Conservation (phyloP, 2,888 invertebrate species). For the Deilephila elpenor region DNA sequence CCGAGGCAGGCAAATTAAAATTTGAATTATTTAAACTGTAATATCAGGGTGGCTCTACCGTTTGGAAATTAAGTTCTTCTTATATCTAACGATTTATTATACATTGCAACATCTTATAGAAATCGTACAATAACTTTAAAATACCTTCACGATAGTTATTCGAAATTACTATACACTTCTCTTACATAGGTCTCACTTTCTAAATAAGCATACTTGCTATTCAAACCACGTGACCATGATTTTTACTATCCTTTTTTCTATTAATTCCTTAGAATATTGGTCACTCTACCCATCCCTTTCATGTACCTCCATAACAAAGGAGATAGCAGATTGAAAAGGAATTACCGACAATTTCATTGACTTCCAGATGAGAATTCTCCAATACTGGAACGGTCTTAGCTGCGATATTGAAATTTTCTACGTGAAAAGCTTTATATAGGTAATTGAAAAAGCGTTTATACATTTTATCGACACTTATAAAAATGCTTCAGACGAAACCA, state of each 20-base stretch:
- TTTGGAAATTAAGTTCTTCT: too few species aligned
- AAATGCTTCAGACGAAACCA: too few species aligned
- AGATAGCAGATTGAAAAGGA: conserved; percentile 57
- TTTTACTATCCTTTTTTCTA: conserved; percentile 23
- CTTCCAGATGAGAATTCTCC: conserved; percentile 63
- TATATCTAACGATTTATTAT: too few species aligned
- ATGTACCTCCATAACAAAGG: conserved; percentile 50
- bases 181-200: neutral
- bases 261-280: conserved; percentile 48
- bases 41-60: too few species aligned
- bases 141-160: too few species aligned
- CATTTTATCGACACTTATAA: neutral
- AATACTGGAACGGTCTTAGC: conserved; percentile 54
- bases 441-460: conserved; percentile 41
- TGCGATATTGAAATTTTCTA: conserved; percentile 67
- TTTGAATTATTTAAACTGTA: too few species aligned
- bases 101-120: too few species aligned
- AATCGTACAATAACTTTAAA: too few species aligned
- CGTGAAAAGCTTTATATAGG: conserved; percentile 50
- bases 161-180: too few species aligned
- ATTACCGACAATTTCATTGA: conserved; percentile 75
- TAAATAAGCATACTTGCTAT: neutral
- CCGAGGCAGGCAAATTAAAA: too few species aligned
- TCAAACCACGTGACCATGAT: neutral
- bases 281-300: conserved; percentile 50